Evolutionary conservation across 2,113 vertebrate species (phyloP).

Genomic region (Austrofundulus limnaeus): DNA sequence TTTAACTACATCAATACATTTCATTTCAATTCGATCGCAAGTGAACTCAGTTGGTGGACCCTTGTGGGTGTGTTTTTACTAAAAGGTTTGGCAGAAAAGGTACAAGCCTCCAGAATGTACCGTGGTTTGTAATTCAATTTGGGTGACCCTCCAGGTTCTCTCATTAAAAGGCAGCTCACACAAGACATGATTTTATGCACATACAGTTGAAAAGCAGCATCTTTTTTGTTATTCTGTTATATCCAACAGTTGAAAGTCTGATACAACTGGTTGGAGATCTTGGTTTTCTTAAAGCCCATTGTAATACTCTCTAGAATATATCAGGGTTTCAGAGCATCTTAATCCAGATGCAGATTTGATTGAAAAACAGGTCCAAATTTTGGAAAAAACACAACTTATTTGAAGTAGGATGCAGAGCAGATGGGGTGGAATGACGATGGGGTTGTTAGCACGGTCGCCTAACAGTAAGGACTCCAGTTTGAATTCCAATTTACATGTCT

Average conservation of each 20-base stretch:
- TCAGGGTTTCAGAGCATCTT: too few relatives aligned
- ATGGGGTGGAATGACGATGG: background rate
- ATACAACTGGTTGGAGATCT: too few relatives aligned
- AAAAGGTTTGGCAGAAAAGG: constrained; percentile 42
- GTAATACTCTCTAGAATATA: too few relatives aligned
- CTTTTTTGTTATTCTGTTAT: too few relatives aligned
- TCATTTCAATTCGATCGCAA: constrained; percentile 47
- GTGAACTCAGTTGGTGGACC: constrained; percentile 15
- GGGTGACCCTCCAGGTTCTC: constrained; percentile 40
- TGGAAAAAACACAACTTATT: too few relatives aligned
- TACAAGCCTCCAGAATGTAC: constrained; percentile 5
- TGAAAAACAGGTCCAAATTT: too few relatives aligned
- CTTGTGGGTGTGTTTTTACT: constrained; percentile 16
- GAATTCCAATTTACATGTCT: background rate
- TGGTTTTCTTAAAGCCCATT: too few relatives aligned
- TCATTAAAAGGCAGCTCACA: constrained; percentile 32
- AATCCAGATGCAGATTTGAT: too few relatives aligned
- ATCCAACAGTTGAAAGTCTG: too few relatives aligned
- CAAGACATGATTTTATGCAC: constrained; percentile 31
- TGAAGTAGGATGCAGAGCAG: background rate
- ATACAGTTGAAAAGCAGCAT: too few relatives aligned
- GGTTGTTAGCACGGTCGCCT: background rate
- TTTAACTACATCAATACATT: constrained; percentile 50
- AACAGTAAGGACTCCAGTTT: background rate
- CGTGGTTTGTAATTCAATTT: constrained; percentile 39